These are phyloP conservation scores for Bombus superbus DNA, from an alignment of 1,140 invertebrate species.

Conservation along the genomic window DNA sequence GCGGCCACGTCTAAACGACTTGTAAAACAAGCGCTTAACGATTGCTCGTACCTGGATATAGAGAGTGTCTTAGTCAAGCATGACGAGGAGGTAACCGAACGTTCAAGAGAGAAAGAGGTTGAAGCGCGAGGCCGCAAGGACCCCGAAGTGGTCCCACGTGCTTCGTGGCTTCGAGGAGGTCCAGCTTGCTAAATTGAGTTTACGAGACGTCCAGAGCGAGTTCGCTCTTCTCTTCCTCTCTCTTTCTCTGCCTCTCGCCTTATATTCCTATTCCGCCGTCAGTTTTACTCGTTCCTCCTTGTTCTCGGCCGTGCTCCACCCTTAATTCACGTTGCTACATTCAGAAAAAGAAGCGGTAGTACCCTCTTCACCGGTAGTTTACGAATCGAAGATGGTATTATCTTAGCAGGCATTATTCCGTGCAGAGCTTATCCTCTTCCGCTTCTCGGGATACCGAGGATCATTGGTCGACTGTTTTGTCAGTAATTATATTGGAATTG, in stretches of 20 bases:
- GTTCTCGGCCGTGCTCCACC: slow-evolving; percentile 6
- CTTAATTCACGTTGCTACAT: slow-evolving; percentile 56
- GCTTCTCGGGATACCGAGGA: slow-evolving; percentile 32
- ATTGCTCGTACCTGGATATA: slow-evolving; percentile 72
- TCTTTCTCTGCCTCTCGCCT: slow-evolving; percentile 52
- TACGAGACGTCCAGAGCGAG: slow-evolving; percentile 72
- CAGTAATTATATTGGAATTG: slow-evolving; percentile 35
- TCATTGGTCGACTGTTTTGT: not conserved
- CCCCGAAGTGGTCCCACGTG: slow-evolving; percentile 58
- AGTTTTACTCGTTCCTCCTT: slow-evolving; percentile 6
- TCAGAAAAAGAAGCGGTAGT: slow-evolving; percentile 30
- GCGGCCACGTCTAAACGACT: slow-evolving; percentile 79
- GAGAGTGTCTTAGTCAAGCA: slow-evolving; percentile 23
- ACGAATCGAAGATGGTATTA: slow-evolving; percentile 53
- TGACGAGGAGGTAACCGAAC: not conserved
- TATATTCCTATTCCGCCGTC: slow-evolving; percentile 57
- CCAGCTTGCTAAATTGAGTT: slow-evolving; percentile 79
- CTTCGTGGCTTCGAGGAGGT: slow-evolving; percentile 75
- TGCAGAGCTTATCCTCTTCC: slow-evolving; percentile 45
- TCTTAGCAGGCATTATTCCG: slow-evolving; percentile 64
- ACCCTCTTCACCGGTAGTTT: slow-evolving; percentile 58
- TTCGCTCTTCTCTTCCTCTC: not conserved
- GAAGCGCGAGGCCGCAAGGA: not conserved
- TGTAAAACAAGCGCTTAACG: slow-evolving; percentile 83
- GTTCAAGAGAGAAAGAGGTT: slow-evolving; percentile 21